Evolutionary conservation across 1,140 invertebrate species (phyloP), one percentile per base, ranked within the genome.

Genomic region (Phortica variegata): DNA sequence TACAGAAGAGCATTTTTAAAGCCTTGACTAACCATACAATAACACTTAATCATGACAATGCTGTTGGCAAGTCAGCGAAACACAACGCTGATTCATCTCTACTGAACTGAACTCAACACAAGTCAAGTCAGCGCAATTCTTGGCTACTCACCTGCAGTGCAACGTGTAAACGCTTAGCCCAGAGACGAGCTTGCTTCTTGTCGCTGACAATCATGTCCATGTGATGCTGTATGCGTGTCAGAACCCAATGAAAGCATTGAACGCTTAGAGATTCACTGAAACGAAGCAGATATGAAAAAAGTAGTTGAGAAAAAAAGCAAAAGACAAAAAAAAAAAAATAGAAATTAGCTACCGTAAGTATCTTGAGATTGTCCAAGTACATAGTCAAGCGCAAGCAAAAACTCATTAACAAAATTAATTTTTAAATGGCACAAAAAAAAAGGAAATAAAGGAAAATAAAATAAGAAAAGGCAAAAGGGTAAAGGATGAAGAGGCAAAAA

Each of bases 171-270:
- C 92, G 81, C 61, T 85, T 82, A 9, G 89, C 87, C 94, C 93
- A 97, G 17, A 85, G 71, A 12, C 81, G 76, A 43, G 85, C 83
- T 72, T 91, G 93, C 65, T 90, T 93, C 75, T 96, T 96, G 60
- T 96, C 92, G 7, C 84, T 83, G 59, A 65, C 48, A 65, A 95
- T 89, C 84, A 90, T 90, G 66, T 96, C 93, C 68, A 88, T 87
- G 75, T 90, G 95, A 52, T 86, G 85, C 65, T 94, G 90, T 79
- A 97, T 84, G 77, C 94, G 87, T 58, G 89, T 89, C 79, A 97
- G 93, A 4, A 97, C 86, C 73, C 92, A 92, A 77, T 97, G 93
- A 77, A 98, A 97, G 49, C 87, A 86, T 47, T 87, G 84, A 1
- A 91, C 85, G n/a, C 88, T 87, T 81, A 96, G 84, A 7, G 91